Evolutionary conservation across 2,888 invertebrate genomes (phyloP).

Genomic region (Drosophila yooni): DNA sequence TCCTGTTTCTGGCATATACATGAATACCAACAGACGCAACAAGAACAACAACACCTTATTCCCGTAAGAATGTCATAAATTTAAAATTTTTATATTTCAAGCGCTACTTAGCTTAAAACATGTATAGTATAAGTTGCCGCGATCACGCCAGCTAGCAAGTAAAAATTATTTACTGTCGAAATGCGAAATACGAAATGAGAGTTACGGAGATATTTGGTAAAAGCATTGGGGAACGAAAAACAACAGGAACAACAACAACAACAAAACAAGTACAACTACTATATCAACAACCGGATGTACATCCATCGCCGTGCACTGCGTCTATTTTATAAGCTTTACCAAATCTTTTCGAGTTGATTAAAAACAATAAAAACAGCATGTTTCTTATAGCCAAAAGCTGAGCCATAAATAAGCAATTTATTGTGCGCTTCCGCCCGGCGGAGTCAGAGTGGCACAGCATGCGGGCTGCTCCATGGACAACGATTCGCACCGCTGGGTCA

Average conservation of each 20-base stretch:
- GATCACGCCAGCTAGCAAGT: constrained; percentile 30
- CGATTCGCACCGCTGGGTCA: constrained; percentile 39
- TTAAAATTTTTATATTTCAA: constrained; percentile 38
- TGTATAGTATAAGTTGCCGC: constrained; percentile 14
- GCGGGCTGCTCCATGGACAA: constrained; percentile 43
- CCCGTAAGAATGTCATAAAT: constrained; percentile 55
- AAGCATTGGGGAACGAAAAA: constrained; percentile 31
- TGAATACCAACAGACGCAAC: constrained; percentile 19
- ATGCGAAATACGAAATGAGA: constrained; percentile 16
- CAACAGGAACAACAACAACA: constrained; percentile 21
- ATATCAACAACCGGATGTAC: constrained; percentile 59
- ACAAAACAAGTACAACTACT: constrained; percentile 17
- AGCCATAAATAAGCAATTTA: constrained; percentile 83
- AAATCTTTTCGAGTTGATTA: constrained; percentile 83
- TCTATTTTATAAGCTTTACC: constrained; percentile 78
- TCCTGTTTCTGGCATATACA: constrained; percentile 37
- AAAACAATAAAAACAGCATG: constrained; percentile 82
- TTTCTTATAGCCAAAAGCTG: constrained; percentile 80
- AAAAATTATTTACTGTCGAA: constrained; percentile 73
- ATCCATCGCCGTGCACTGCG: constrained; percentile 65
- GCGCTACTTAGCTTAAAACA: constrained; percentile 32
- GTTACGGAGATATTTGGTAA: constrained; percentile 13
- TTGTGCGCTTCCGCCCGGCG: constrained; percentile 75
- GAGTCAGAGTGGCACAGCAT: constrained; percentile 54
- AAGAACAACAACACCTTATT: neutral